phyloP scores from a whole-genome alignment of 2,113 vertebrate species.

The Heterochromis multidens region DNA sequence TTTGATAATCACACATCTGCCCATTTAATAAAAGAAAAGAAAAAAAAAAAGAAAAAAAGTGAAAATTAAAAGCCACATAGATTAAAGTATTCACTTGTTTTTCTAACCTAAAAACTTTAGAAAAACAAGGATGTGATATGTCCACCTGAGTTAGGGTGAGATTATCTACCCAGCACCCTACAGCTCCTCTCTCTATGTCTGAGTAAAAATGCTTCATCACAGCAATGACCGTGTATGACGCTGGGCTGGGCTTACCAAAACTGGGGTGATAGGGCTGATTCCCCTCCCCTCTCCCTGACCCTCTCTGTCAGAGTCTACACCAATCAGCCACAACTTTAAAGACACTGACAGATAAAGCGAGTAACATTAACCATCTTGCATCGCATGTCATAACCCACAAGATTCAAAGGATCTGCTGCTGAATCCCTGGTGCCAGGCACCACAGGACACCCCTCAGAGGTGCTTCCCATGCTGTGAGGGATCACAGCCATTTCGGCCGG shows the following conservation, averaged over 20 bases:
- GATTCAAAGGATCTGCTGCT: not conserved
- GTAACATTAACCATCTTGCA: not conserved
- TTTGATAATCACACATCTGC: constrained; percentile 43
- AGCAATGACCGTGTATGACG: not conserved
- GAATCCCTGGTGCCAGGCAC: not conserved
- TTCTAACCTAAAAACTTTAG: constrained; percentile 16
- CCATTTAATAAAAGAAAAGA: constrained; percentile 32
- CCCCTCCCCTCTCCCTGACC: no score
- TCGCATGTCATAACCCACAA: not conserved
- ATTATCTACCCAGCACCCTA: constrained; percentile 28
- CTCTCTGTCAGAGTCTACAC: not conserved
- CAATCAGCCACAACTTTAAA: not conserved
- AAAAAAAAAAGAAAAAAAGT: not conserved
- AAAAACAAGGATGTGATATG: constrained; percentile 41
- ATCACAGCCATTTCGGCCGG: not conserved
- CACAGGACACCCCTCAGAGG: not conserved
- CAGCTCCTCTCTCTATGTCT: not conserved
- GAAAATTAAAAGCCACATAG: not conserved
- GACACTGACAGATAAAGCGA: not conserved
- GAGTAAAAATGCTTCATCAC: not conserved
- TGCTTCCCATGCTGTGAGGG: not conserved
- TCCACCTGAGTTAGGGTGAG: constrained; percentile 70
- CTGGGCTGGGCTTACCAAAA: not conserved
- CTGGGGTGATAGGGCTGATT: not conserved
- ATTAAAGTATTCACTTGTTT: constrained; percentile 47